These are phyloP conservation scores for Paradisaea rubra DNA, from an alignment of 2,113 vertebrate species.

Conservation along the genomic window DNA sequence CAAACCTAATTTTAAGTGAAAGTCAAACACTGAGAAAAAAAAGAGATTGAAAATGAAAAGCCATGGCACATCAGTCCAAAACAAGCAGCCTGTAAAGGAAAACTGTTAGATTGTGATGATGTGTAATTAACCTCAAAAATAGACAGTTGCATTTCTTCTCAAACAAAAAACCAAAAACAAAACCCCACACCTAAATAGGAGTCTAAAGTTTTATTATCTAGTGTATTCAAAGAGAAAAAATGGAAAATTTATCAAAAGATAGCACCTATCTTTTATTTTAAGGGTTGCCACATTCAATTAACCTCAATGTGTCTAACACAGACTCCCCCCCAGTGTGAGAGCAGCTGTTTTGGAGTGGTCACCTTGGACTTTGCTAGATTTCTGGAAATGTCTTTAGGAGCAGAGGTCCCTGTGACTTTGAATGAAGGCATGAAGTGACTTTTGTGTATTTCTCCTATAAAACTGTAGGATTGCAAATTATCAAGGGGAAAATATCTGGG, in stretches of 20 bases:
- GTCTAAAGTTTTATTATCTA: not conserved
- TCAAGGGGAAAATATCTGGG: not conserved
- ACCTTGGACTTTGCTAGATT: not conserved
- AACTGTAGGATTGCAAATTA: not conserved
- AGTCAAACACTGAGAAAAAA: not conserved
- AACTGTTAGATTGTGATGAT: not conserved
- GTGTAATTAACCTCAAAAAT: not conserved
- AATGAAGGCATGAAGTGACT: not conserved
- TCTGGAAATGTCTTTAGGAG: not conserved
- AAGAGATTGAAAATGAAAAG: not conserved
- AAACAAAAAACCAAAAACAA: not conserved
- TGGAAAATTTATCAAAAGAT: not conserved
- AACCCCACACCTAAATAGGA: not conserved
- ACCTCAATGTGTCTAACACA: not conserved
- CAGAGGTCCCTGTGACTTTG: not conserved
- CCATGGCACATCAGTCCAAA: not conserved
- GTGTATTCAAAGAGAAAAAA: not conserved
- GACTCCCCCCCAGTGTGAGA: not conserved
- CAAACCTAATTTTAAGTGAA: not conserved
- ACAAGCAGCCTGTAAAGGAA: not conserved
- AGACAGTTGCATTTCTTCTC: not conserved
- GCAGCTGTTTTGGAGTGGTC: constrained; percentile 2
- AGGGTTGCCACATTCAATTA: not conserved
- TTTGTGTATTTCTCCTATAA: not conserved
- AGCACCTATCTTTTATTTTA: not conserved